These are phyloP conservation scores for Anoura caudifer DNA, from an alignment of 2,113 vertebrate species.

Conservation along the genomic window DNA sequence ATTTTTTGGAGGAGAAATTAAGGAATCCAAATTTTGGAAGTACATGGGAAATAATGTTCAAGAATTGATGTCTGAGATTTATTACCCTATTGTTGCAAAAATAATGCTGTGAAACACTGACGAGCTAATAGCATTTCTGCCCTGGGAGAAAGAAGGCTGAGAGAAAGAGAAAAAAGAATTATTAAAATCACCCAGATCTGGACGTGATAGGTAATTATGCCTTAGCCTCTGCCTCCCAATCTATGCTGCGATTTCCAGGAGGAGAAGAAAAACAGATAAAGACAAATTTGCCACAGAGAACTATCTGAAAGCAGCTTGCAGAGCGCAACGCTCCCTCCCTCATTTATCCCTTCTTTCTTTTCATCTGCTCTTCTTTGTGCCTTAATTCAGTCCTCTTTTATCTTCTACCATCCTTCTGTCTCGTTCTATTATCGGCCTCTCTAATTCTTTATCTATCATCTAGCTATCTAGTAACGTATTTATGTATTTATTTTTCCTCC, in stretches of 20 bases:
- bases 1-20: not conserved
- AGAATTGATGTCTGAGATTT: not conserved
- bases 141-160: not conserved
- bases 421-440: not conserved
- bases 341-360: not conserved
- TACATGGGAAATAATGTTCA: not conserved
- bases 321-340: rapidly evolving
- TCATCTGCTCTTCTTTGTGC: not conserved
- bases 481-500: not conserved
- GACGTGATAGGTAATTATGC: not conserved
- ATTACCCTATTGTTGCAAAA: not conserved
- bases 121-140: not conserved
- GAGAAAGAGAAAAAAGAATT: not conserved
- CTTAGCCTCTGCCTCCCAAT: not conserved
- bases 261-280: not conserved
- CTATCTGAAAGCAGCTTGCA: not conserved
- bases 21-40: not conserved
- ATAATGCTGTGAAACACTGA: not conserved
- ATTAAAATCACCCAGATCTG: not conserved
- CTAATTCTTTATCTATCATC: not conserved
- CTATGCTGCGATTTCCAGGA: not conserved
- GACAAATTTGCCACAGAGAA: not conserved
- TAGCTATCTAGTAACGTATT: not conserved
- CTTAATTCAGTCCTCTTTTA: not conserved
- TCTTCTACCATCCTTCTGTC: not conserved